Evolutionary conservation across 2,113 vertebrate species (phyloP).

Genomic region (Hemibagrus wyckioides): DNA sequence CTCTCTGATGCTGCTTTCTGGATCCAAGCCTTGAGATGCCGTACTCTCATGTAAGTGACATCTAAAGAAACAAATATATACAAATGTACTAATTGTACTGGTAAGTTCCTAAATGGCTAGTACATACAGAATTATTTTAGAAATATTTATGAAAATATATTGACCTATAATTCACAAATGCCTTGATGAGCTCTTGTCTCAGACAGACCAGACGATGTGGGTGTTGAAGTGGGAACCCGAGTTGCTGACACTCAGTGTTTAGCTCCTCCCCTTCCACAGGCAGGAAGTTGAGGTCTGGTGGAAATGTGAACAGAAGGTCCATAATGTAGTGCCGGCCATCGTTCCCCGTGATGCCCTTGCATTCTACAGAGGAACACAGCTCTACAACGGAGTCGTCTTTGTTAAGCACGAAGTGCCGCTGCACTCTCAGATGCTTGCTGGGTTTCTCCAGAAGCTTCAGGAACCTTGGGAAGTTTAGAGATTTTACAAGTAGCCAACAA

Average conservation of each 20-base stretch:
- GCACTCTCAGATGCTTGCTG: constrained; percentile 85
- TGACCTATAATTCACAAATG: constrained; percentile 89
- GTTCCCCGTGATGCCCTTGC: constrained; percentile 94
- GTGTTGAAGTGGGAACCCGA: constrained; percentile 83
- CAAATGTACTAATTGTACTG: too few species aligned
- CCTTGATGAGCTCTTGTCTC: constrained; percentile 88
- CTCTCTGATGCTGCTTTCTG: not conserved
- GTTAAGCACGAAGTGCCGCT: constrained; percentile 86
- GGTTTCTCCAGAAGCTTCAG: constrained; percentile 90
- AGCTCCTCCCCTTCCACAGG: constrained; percentile 78
- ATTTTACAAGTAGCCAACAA: not conserved
- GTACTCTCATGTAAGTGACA: constrained; percentile 78
- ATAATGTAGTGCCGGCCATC: constrained; percentile 91
- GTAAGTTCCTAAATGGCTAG: not conserved
- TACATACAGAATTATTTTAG: not conserved
- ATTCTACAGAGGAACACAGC: constrained; percentile 90
- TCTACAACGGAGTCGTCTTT: constrained; percentile 83
- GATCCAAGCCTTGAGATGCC: not conserved
- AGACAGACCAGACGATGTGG: constrained; percentile 86
- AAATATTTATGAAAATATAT: not conserved
- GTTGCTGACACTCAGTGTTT: constrained; percentile 79
- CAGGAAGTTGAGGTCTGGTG: constrained; percentile 92
- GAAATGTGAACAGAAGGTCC: constrained; percentile 91
- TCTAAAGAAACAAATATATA: constrained; percentile 58
- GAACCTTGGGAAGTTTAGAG: constrained; percentile 58